Conservation (phyloP, 2,797 vertebrate species). For the Pelochelys cantorii region DNA sequence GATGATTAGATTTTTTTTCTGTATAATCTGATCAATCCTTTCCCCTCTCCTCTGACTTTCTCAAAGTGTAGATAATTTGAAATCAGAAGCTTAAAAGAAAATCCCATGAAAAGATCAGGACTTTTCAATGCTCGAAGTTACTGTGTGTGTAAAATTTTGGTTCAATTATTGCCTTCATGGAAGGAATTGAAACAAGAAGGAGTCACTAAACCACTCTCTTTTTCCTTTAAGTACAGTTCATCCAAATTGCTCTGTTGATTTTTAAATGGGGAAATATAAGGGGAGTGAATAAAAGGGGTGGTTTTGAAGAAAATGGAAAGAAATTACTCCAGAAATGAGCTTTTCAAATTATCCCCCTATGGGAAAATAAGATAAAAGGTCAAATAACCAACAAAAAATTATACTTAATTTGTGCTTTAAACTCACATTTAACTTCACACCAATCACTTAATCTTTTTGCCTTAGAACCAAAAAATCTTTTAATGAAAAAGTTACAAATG, state of each 20-base stretch:
- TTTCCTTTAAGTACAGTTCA: background rate
- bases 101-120: background rate
- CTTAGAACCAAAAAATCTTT: slow-evolving; percentile 53
- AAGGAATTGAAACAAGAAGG: background rate
- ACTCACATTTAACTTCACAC: slow-evolving; percentile 67
- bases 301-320: slow-evolving; percentile 10
- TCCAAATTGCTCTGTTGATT: slow-evolving; percentile 10
- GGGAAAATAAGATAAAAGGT: background rate
- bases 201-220: background rate
- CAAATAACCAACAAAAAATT: slow-evolving; percentile 34
- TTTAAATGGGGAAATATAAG: background rate
- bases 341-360: slow-evolving; percentile 20
- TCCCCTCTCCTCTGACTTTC: slow-evolving; percentile 49
- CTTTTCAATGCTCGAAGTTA: background rate
- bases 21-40: slow-evolving; percentile 33
- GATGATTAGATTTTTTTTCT: slow-evolving; percentile 21
- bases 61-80: slow-evolving; percentile 18
- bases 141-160: background rate
- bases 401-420: slow-evolving; percentile 43
- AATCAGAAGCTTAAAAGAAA: slow-evolving; percentile 9
- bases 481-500: slow-evolving; percentile 66
- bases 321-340: slow-evolving; percentile 22
- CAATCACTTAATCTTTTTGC: slow-evolving; percentile 44
- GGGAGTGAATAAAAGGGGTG: background rate
- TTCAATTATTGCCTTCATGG: background rate